A percentile compares a stretch with the other conserved stretches of the same genome.
phyloP scores from a whole-genome alignment of 2,797 vertebrate genomes.

The Phaenicophaeus curvirostris region DNA sequence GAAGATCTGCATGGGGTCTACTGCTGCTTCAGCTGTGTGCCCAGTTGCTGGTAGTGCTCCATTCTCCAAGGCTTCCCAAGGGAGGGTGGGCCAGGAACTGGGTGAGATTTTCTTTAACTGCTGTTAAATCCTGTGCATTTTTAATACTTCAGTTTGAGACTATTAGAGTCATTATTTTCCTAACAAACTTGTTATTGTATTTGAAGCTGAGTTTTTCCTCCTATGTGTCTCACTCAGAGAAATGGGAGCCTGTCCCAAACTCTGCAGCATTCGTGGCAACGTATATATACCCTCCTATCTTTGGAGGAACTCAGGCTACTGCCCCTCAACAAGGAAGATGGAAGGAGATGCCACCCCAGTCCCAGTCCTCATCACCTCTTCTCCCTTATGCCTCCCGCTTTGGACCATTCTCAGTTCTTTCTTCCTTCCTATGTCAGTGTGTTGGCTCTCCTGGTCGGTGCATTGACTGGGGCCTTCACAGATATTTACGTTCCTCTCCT shows the following conservation, averaged over 20 bases:
- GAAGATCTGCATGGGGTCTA: neutral
- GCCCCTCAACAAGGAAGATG: neutral
- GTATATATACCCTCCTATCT: no score
- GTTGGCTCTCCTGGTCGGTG: no score
- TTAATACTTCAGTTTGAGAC: no score
- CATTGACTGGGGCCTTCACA: no score
- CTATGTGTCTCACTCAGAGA: neutral
- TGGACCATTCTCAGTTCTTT: neutral
- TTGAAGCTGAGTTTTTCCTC: neutral
- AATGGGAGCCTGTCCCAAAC: no score
- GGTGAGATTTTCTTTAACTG: neutral
- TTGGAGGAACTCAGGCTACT: neutral
- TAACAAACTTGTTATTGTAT: fast-evolving
- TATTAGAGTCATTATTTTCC: neutral
- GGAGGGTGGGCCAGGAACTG: no score
- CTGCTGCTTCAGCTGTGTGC: neutral
- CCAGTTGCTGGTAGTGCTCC: neutral
- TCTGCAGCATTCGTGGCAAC: no score
- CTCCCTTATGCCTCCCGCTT: neutral
- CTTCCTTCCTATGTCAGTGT: neutral
- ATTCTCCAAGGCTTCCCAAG: neutral
- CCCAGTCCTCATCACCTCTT: neutral
- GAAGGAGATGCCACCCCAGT: neutral
- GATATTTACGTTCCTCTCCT: no score
- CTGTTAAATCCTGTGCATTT: no score